Percentiles rank a stretch among this genome's conserved stretches.
phyloP scores from a whole-genome alignment of 2,113 vertebrate genomes.

The Osmerus mordax region DNA sequence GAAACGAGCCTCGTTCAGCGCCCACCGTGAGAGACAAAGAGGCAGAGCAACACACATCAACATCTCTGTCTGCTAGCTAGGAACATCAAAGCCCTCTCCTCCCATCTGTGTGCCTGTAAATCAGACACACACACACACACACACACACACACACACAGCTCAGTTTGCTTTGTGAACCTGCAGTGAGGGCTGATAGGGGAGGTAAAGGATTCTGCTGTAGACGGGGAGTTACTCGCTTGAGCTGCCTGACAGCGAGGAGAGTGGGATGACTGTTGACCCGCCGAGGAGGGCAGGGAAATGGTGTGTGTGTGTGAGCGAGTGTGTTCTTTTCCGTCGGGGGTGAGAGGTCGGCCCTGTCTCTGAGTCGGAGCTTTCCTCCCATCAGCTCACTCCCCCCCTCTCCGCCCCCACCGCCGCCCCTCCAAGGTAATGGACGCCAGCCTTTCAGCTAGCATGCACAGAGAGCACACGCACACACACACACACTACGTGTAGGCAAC shows the following conservation, averaged over 20 bases:
- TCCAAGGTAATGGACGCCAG: conserved; percentile 25
- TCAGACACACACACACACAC: conserved; percentile 37
- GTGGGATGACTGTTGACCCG: conserved; percentile 51
- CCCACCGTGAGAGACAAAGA: conserved; percentile 45
- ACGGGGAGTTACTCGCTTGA: conserved; percentile 60
- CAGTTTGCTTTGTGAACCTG: conserved; percentile 40
- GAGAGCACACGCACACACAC: conserved; percentile 18
- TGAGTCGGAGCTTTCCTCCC: conserved; percentile 59
- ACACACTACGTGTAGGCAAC: conserved; percentile 5
- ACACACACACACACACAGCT: conserved; percentile 20
- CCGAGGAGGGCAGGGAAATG: conserved; percentile 4
- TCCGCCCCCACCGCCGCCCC: conserved; percentile 20
- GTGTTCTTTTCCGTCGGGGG: conserved; percentile 24
- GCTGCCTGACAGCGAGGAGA: conserved; percentile 50
- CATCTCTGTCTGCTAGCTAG: conserved; percentile 37
- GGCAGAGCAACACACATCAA: conserved; percentile 53
- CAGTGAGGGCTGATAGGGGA: conserved; percentile 28
- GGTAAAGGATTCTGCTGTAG: conserved; percentile 54
- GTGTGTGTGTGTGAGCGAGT: conserved; percentile 18
- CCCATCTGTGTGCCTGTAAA: conserved; percentile 59
- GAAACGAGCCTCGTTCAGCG: neutral
- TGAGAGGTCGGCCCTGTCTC: conserved; percentile 62
- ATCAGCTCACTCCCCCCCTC: conserved; percentile 63
- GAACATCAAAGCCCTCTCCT: conserved; percentile 62
- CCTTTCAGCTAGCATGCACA: neutral